Conservation (phyloP, 2,113 vertebrate species). For the Elaphurus davidianus region DNA sequence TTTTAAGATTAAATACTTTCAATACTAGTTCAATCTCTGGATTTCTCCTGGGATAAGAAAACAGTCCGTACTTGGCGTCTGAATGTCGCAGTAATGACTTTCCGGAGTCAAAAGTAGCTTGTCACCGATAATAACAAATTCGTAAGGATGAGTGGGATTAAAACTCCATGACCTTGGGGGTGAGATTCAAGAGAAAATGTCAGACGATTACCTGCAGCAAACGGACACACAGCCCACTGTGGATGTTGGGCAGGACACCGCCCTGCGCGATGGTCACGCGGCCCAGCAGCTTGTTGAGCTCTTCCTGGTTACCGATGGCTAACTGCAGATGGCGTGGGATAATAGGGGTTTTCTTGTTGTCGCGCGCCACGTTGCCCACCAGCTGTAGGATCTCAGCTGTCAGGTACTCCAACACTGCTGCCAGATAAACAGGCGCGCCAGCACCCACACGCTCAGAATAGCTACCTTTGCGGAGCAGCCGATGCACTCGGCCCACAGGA, state of each 20-base stretch:
- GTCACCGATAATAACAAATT: too few relatives aligned
- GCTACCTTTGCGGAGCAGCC: slow-evolving; percentile 81
- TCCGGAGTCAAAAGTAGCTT: background rate
- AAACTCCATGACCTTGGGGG: background rate
- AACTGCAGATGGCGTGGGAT: slow-evolving; percentile 93
- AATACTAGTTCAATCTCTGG: too few relatives aligned
- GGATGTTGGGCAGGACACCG: slow-evolving; percentile 91
- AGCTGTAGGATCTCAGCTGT: slow-evolving; percentile 68
- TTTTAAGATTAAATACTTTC: too few relatives aligned
- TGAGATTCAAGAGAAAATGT: background rate
- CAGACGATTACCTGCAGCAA: background rate
- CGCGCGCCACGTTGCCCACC: slow-evolving; percentile 67
- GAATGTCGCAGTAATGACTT: too few relatives aligned
- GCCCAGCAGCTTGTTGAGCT: slow-evolving; percentile 95
- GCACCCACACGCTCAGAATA: slow-evolving; percentile 83
- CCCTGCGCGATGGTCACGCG: slow-evolving; percentile 93
- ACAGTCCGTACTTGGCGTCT: too few relatives aligned
- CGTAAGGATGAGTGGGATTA: accelerated
- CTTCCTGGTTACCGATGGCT: slow-evolving; percentile 93
- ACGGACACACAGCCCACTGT: accelerated
- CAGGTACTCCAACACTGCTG: slow-evolving; percentile 74
- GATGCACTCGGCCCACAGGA: slow-evolving; percentile 82
- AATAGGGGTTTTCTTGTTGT: slow-evolving; percentile 85
- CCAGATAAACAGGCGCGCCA: slow-evolving; percentile 79
- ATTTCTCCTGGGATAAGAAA: too few relatives aligned